These are phyloP conservation scores for Heterodera filipjevi DNA, from an alignment of 2,888 invertebrate genomes.

Conservation along the genomic window DNA sequence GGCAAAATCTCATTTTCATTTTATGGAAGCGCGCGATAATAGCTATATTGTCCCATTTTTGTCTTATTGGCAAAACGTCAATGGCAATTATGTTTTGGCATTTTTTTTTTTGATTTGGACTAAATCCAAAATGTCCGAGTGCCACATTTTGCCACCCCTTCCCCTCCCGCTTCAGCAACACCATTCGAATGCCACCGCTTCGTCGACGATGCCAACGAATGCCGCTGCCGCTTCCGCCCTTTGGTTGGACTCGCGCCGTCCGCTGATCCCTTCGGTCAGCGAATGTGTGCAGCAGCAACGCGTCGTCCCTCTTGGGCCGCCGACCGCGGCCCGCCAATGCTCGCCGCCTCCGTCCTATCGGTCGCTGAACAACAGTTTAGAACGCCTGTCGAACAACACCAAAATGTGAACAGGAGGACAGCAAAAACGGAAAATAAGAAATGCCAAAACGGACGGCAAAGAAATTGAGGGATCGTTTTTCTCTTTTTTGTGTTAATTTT, in stretches of 20 bases:
- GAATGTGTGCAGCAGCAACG: constrained; percentile 28
- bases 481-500: no score
- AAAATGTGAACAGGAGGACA: constrained; percentile 14
- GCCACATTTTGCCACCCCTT: no score
- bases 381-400: constrained; percentile 30
- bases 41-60: no score
- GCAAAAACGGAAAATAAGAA: no score
- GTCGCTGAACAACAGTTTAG: constrained; percentile 39
- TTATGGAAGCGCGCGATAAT: no score
- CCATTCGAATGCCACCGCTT: not conserved
- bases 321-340: constrained; percentile 28
- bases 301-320: constrained; percentile 20
- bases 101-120: no score
- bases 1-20: no score
- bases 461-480: no score
- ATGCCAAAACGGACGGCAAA: no score
- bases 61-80: no score
- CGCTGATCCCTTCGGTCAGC: constrained; percentile 44
- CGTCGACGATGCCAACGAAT: not conserved
- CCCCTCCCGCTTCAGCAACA: constrained; percentile 10
- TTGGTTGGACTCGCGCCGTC: constrained; percentile 36
- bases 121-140: no score
- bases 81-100: no score
- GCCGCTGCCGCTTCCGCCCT: not conserved
- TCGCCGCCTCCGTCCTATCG: constrained; percentile 44